These are phyloP conservation scores for Pristionchus maxplancki DNA, from an alignment of 2,888 invertebrate species.

Conservation along the genomic window DNA sequence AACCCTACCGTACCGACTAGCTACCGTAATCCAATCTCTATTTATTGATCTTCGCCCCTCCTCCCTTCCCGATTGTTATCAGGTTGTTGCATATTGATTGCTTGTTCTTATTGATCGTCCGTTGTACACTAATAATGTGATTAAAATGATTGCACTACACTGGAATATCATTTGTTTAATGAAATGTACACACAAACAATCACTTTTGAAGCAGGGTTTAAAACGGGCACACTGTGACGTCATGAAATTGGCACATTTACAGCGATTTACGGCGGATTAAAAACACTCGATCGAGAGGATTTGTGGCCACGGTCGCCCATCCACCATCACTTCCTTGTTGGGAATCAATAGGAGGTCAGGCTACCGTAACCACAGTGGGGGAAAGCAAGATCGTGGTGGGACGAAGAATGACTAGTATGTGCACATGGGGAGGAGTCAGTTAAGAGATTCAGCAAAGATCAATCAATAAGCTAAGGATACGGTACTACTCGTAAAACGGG, in stretches of 20 bases:
- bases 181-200: conserved; percentile 38
- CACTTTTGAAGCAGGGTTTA: conserved; percentile 10
- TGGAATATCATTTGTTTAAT: background rate
- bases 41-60: background rate
- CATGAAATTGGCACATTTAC: conserved; percentile 20
- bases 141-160: background rate
- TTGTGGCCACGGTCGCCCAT: no score
- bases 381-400: background rate
- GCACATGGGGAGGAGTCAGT: background rate
- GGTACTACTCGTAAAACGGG: background rate
- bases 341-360: background rate
- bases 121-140: background rate
- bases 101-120: no score
- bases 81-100: conserved; percentile 6
- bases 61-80: background rate
- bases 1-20: no score
- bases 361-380: background rate
- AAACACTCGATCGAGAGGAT: background rate
- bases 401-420: conserved; percentile 14
- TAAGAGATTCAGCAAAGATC: background rate
- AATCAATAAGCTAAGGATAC: background rate
- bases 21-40: conserved; percentile 1
- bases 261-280: background rate
- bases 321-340: background rate
- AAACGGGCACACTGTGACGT: background rate